phyloP scores from a whole-genome alignment of 1,140 invertebrate species.

The Diachasmimorpha longicaudata region DNA sequence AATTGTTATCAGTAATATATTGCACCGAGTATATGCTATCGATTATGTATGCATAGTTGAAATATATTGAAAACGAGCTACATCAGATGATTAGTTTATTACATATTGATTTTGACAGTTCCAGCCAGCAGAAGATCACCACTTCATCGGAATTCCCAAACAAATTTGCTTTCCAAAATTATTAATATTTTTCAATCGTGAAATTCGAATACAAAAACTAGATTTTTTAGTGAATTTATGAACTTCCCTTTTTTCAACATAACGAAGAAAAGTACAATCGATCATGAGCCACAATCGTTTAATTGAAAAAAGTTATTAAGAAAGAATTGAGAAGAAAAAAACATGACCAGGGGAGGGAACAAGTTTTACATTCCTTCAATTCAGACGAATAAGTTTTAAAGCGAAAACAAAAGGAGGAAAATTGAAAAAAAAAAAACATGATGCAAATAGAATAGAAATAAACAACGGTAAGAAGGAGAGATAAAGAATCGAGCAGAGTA shows the following conservation, averaged over 20 bases:
- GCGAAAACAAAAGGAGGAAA: not conserved
- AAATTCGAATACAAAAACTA: too few relatives aligned
- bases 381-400: not conserved
- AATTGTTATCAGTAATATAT: too few relatives aligned
- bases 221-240: not conserved
- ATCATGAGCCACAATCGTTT: not conserved
- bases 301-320: not conserved
- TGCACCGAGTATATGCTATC: too few relatives aligned
- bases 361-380: not conserved
- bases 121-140: too few relatives aligned
- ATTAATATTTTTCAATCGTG: too few relatives aligned
- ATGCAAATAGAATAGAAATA: not conserved
- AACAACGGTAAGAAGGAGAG: not conserved
- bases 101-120: too few relatives aligned
- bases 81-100: too few relatives aligned
- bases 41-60: too few relatives aligned
- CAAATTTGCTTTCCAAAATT: too few relatives aligned
- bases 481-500: conserved; percentile 3
- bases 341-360: not conserved
- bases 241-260: not conserved
- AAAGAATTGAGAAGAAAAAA: not conserved
- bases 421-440: not conserved
- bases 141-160: too few relatives aligned
- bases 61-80: too few relatives aligned
- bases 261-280: not conserved